Evolutionary conservation across 2,113 vertebrate species (phyloP), one percentile per base, ranked within the genome.

Genomic region (Apteryx mantelli): DNA sequence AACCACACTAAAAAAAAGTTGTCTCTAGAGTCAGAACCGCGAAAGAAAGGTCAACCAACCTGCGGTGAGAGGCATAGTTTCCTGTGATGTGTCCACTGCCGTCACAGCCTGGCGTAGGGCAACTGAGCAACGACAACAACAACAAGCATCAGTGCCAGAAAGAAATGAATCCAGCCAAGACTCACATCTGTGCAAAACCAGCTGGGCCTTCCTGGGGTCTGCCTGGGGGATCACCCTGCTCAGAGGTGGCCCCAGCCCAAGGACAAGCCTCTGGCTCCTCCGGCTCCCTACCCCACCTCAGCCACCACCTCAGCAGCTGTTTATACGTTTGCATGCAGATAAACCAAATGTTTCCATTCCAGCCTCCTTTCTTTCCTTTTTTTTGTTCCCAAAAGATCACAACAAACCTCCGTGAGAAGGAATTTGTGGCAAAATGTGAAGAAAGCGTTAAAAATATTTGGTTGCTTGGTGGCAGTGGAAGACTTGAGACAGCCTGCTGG

Each of bases 61-160:
- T 99, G 98, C 99, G 99, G 96, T 99, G 99, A 93, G 99, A 99
- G 95, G 99, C 99, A 97, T 99, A 99, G 98, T 99, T 99, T 97
- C 99, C 99, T 6, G 99, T 99, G 98, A 99, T 99, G 98, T 99
- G 99, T 97, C 99, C 99, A 0, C 99, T 99, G 97, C 99, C 99
- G 2, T 99, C 99, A 98, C 99, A 99, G 86, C 99, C 99, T 52
- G 99, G 99, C 86, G 99, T 99, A 58, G 99, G 99, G 81, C 99
- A 99, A 97, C 99, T 99, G 98, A 56, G 97, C 84, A 98, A 95
- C 91, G 94, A 98, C 88, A 96, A 97, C n/a, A 94, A 93, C 5
- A 95, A 68, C 26, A 82, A 94, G 48, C 4, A 2, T 95, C 61
- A 97, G 81, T 44, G 88, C 82, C 87, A 84, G 96, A 44, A 90